Conservation (phyloP, 2,888 invertebrate genomes). For the Rotaria magnacalcarata region DNA sequence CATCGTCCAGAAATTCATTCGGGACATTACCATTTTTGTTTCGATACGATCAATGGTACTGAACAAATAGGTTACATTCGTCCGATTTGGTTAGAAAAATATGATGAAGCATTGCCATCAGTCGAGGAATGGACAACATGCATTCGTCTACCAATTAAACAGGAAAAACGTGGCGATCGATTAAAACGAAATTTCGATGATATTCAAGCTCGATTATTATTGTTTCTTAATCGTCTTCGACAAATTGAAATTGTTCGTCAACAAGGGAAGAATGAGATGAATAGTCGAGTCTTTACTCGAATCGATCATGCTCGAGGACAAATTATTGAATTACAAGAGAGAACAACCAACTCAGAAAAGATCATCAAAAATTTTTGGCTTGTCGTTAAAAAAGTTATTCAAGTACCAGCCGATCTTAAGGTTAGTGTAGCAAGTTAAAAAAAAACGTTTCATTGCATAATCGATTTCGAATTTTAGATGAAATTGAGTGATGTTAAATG, state of each 20-base stretch:
- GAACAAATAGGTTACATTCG: conserved; percentile 58
- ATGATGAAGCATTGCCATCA: neutral
- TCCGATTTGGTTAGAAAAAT: conserved; percentile 53
- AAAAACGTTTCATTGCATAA: too few relatives aligned
- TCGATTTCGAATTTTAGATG: neutral
- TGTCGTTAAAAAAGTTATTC: neutral
- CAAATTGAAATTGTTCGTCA: conserved; percentile 54
- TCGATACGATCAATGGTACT: conserved; percentile 54
- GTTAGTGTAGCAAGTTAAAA: neutral
- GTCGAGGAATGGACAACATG: conserved; percentile 54
- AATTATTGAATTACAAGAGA: neutral
- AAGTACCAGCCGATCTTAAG: neutral
- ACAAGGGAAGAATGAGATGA: neutral
- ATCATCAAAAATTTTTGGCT: neutral
- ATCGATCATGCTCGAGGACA: neutral
- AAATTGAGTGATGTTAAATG: neutral
- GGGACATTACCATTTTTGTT: conserved; percentile 57
- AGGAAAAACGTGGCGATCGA: conserved; percentile 49
- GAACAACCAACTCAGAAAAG: neutral
- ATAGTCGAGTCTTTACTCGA: neutral
- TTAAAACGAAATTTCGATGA: conserved; percentile 57
- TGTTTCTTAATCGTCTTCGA: conserved; percentile 56
- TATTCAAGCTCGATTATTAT: conserved; percentile 56
- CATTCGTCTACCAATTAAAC: conserved; percentile 54
- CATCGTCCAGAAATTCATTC: conserved; percentile 57